Evolutionary conservation across 2,113 vertebrate genomes (phyloP).

Genomic region (cat (Felis catus)): F.catus_Fca126_mat1.0 CM031416.1:38716501-38717000

Average conservation of each 20-base stretch:
- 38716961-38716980: not conserved
- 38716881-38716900: not conserved
- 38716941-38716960: not conserved
- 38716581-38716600: not conserved
- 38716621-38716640: not conserved
- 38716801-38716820: not conserved
- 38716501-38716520: not conserved
- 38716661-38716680: not conserved
- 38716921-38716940: too few species aligned
- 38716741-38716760: not conserved
- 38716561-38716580: not conserved
- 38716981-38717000: not conserved
- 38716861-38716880: not conserved
- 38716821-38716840: not conserved
- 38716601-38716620: not conserved
- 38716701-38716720: not conserved
- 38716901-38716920: not conserved
- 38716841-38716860: not conserved
- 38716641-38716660: accelerated
- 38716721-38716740: accelerated
- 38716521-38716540: not conserved
- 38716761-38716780: not conserved
- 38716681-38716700: too few species aligned
- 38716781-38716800: not conserved
- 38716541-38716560: too few species aligned